phyloP scores from a whole-genome alignment of 2,888 invertebrate genomes.

The Cheilosia urbana region DNA sequence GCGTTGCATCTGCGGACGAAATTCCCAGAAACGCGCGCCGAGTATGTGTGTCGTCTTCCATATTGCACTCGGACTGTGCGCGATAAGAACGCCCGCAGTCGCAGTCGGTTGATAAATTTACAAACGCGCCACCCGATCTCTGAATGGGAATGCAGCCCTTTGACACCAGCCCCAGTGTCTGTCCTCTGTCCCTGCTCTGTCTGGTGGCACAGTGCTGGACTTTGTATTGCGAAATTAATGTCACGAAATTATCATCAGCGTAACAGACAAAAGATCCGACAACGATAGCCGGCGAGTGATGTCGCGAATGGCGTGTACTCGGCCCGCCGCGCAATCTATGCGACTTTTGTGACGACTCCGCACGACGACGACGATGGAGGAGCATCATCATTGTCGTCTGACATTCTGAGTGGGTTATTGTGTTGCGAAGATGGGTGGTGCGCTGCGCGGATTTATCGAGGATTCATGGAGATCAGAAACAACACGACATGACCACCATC shows the following conservation, averaged over 20 bases:
- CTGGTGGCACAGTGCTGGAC: slow-evolving; percentile 66
- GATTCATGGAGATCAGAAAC: slow-evolving; percentile 68
- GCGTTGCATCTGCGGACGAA: slow-evolving; percentile 69
- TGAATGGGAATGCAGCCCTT: slow-evolving; percentile 59
- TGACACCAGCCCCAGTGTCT: slow-evolving; percentile 41
- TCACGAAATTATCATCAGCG: slow-evolving; percentile 80
- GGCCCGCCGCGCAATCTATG: slow-evolving; percentile 37
- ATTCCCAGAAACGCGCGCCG: slow-evolving; percentile 48
- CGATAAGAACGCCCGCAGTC: slow-evolving; percentile 65
- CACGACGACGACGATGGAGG: slow-evolving; percentile 54
- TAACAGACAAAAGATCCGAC: slow-evolving; percentile 77
- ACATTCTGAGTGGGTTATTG: slow-evolving; percentile 74
- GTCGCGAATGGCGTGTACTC: slow-evolving; percentile 59
- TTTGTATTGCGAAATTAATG: slow-evolving; percentile 77
- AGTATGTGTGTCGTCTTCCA: background rate
- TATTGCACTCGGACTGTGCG: slow-evolving; percentile 39
- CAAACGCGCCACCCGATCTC: slow-evolving; percentile 19
- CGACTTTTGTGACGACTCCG: slow-evolving; percentile 72
- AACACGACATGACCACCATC: slow-evolving; percentile 72
- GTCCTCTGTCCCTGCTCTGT: slow-evolving; percentile 27
- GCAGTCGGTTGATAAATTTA: slow-evolving; percentile 69
- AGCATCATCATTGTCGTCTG: slow-evolving; percentile 72
- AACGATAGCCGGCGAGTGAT: slow-evolving; percentile 74
- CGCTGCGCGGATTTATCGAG: slow-evolving; percentile 54
- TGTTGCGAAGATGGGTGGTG: slow-evolving; percentile 53